These are phyloP conservation scores for Diachasmimorpha longicaudata DNA, from an alignment of 1,140 invertebrate species.

Conservation along the genomic window DNA sequence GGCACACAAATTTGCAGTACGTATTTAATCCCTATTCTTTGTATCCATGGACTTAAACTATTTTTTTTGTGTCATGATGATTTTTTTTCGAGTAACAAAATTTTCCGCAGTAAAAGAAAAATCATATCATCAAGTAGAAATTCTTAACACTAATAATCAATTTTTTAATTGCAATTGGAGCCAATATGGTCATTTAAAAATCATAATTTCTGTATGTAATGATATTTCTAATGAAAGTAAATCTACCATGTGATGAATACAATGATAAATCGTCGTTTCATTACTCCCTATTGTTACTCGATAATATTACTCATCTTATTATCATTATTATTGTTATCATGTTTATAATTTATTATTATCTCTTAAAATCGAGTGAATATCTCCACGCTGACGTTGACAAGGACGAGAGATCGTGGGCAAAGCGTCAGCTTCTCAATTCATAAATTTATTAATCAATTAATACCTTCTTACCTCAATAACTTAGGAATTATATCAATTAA, in stretches of 20 bases:
- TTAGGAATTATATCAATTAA: constrained; percentile 24
- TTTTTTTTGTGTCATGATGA: too few species aligned
- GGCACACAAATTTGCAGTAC: not conserved
- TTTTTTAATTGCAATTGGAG: too few species aligned
- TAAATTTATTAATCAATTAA: too few species aligned
- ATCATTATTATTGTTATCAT: not conserved
- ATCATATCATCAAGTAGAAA: too few species aligned
- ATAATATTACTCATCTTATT: not conserved
- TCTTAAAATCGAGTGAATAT: not conserved
- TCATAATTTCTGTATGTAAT: too few species aligned
- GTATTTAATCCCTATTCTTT: not conserved
- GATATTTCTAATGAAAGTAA: not conserved
- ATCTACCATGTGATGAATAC: not conserved
- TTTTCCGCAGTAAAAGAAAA: too few species aligned
- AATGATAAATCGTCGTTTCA: not conserved
- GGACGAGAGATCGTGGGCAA: not conserved
- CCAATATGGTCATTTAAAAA: too few species aligned
- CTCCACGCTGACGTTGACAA: not conserved
- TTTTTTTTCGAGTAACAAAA: too few species aligned
- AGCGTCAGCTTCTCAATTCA: too few species aligned
- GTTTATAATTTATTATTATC: not conserved
- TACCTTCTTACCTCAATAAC: too few species aligned
- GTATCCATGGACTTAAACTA: constrained; percentile 11
- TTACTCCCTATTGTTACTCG: not conserved
- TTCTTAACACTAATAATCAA: too few species aligned